These are phyloP conservation scores for Varanus salvator DNA, from an alignment of 2,113 vertebrate genomes.

Conservation along the genomic window DNA sequence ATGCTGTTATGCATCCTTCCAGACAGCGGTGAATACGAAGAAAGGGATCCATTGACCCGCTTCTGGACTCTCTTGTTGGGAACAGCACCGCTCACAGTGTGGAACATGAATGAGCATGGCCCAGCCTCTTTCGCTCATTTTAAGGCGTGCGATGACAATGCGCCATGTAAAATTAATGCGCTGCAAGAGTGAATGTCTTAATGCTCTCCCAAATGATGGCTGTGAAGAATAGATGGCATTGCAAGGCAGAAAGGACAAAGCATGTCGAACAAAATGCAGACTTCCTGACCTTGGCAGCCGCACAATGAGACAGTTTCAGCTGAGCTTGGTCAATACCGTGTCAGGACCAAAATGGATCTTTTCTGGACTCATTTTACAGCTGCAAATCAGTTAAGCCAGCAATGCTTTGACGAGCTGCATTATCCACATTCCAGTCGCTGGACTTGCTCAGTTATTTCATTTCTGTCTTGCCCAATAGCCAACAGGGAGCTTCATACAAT, in stretches of 20 bases:
- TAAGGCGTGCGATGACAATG: background rate
- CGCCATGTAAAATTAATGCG: background rate
- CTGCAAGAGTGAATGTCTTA: background rate
- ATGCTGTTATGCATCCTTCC: background rate
- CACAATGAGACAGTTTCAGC: accelerated
- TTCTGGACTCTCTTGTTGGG: background rate
- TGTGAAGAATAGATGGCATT: background rate
- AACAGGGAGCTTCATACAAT: no score
- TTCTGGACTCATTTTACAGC: background rate
- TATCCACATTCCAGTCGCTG: background rate
- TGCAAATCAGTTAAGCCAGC: constrained; percentile 6
- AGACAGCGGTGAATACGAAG: background rate
- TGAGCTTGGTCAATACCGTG: background rate
- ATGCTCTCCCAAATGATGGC: background rate
- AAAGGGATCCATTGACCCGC: background rate
- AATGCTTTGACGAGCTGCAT: background rate
- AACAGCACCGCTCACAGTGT: background rate
- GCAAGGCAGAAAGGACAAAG: background rate
- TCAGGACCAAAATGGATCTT: background rate
- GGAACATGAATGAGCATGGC: background rate
- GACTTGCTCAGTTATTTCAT: no score
- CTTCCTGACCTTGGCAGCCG: accelerated
- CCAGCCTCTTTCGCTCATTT: no score
- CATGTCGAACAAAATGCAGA: background rate
- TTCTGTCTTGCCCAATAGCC: no score